Evolutionary conservation across 2,888 invertebrate species (phyloP).

Genomic region (Lepidochitona cinerea): DNA sequence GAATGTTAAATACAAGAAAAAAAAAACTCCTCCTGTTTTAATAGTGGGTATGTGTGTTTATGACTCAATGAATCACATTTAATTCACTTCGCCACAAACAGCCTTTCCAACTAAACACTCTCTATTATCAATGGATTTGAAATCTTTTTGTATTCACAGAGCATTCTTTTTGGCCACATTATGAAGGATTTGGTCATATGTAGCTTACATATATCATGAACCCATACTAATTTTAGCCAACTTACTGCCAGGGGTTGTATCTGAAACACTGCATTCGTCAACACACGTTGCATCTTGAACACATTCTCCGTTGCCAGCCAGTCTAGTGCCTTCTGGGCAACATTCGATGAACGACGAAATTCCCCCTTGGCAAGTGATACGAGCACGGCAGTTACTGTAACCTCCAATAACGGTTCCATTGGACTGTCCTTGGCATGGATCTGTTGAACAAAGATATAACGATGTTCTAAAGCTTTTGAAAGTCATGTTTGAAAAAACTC

Average conservation of each 20-base stretch:
- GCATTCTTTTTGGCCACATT: too few species aligned
- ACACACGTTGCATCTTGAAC: background rate
- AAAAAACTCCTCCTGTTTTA: too few species aligned
- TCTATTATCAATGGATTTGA: too few species aligned
- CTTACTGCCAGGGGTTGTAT: background rate
- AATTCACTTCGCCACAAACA: too few species aligned
- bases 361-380: background rate
- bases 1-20: too few species aligned
- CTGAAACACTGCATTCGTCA: background rate
- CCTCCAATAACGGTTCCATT: background rate
- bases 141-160: too few species aligned
- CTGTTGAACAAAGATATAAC: background rate
- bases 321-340: background rate
- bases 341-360: background rate
- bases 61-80: too few species aligned
- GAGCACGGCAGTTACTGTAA: background rate
- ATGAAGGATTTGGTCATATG: too few species aligned
- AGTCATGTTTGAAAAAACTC: background rate
- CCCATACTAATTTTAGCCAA: too few species aligned
- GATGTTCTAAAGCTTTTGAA: background rate
- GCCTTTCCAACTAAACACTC: too few species aligned
- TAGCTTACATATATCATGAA: too few species aligned
- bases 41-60: too few species aligned
- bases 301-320: background rate
- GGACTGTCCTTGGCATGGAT: background rate